A percentile compares a stretch with the other conserved stretches of the same genome.
Conservation (phyloP, 1,140 invertebrate species). For the Aphidius ervi region DNA sequence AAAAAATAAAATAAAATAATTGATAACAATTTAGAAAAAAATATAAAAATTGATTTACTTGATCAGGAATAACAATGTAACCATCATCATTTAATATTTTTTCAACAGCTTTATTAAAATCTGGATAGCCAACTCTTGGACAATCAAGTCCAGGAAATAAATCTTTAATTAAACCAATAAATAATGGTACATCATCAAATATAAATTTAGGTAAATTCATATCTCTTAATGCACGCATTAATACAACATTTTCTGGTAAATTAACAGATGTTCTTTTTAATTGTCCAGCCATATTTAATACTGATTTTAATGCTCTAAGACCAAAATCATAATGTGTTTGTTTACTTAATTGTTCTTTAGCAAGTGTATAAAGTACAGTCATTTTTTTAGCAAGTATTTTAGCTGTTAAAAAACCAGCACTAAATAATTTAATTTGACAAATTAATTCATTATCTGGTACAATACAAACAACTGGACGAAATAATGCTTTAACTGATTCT, state of each 20-base stretch:
- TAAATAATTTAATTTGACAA: conserved; percentile 86
- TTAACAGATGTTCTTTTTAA: conserved; percentile 72
- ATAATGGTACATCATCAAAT: conserved; percentile 84
- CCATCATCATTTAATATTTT: conserved; percentile 61
- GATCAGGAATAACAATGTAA: conserved; percentile 71
- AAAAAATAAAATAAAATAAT: neutral
- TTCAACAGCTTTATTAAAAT: conserved; percentile 77
- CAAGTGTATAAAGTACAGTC: conserved; percentile 82
- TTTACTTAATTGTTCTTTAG: conserved; percentile 82
- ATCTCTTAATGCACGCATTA: conserved; percentile 84
- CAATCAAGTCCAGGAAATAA: conserved; percentile 86
- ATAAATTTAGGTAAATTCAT: conserved; percentile 93
- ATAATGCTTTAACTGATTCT: conserved; percentile 85
- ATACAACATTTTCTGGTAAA: conserved; percentile 75
- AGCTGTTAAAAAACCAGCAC: conserved; percentile 82
- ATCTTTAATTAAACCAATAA: conserved; percentile 82
- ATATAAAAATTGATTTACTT: conserved; percentile 56
- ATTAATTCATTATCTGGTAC: conserved; percentile 86
- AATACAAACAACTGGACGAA: conserved; percentile 85
- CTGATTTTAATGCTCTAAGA: conserved; percentile 80
- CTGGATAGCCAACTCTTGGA: conserved; percentile 76
- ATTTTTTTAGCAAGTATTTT: conserved; percentile 90
- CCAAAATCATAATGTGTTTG: conserved; percentile 94
- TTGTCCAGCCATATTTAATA: conserved; percentile 84
- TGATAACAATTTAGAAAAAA: conserved; percentile 14